Percentiles rank a stretch among this genome's conserved stretches.
phyloP scores from a whole-genome alignment of 30 jellyfish, hydroid and myxozoan species.

The Pelagia noctiluca region DNA sequence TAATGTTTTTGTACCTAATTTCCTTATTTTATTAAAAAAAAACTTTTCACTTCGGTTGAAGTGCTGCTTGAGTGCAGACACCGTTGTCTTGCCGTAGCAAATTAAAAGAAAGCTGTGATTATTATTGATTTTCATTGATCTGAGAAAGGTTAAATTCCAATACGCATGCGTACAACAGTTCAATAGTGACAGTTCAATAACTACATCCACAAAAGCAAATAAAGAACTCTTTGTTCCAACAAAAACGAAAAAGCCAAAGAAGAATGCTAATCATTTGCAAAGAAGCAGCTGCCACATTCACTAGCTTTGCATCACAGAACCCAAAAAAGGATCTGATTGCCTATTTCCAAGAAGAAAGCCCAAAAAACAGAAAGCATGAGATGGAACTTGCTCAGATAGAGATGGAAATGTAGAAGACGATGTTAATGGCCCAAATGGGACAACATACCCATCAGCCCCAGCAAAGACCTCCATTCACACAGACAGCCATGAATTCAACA shows the following conservation, averaged over 20 bases:
- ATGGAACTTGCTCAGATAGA: constrained; percentile 12
- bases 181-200: background rate
- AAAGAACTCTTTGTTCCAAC: constrained; percentile 24
- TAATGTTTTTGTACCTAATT: too few species aligned
- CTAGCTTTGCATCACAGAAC: constrained; percentile 1
- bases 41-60: too few species aligned
- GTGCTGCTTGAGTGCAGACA: too few species aligned
- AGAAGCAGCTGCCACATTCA: constrained; percentile 27
- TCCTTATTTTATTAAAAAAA: too few species aligned
- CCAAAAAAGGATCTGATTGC: background rate
- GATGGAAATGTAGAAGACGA: background rate
- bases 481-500: too few species aligned
- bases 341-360: constrained; percentile 27
- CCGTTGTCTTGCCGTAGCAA: too few species aligned
- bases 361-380: constrained; percentile 17
- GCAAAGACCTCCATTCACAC: too few species aligned
- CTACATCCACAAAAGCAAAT: background rate
- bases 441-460: too few species aligned
- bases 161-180: too few species aligned
- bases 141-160: too few species aligned
- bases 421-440: constrained; percentile 2
- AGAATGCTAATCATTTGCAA: background rate
- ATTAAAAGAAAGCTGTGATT: too few species aligned
- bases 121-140: too few species aligned
- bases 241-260: background rate